Percentiles rank a stretch among this genome's conserved stretches.
Evolutionary conservation across 2,113 vertebrate genomes (phyloP).

Genomic region (Lathamus discolor): DNA sequence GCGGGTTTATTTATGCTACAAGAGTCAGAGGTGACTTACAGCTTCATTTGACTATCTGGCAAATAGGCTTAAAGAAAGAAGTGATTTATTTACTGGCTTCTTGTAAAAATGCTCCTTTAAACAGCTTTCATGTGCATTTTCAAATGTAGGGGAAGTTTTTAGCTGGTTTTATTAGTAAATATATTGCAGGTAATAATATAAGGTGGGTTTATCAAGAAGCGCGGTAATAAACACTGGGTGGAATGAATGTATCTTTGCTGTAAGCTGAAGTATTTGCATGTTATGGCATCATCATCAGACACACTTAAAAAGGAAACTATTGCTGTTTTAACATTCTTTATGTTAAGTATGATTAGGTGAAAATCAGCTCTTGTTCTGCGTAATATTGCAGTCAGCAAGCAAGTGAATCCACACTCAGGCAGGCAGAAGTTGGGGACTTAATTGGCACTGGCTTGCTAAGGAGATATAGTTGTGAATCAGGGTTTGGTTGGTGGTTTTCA

Average conservation of each 20-base stretch:
- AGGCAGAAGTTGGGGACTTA: not conserved
- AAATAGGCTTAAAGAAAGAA: not conserved
- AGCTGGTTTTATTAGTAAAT: not conserved
- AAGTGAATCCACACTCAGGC: not conserved
- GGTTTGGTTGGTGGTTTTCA: not conserved
- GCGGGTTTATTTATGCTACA: slow-evolving; percentile 41
- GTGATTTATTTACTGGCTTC: not conserved
- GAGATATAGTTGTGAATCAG: not conserved
- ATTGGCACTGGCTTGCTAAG: not conserved
- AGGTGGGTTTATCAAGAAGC: not conserved
- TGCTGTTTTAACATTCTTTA: not conserved
- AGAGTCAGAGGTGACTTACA: not conserved
- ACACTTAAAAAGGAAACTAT: not conserved
- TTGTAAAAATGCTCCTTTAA: not conserved
- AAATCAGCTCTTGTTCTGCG: not conserved
- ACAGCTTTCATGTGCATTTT: not conserved
- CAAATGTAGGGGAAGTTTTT: not conserved
- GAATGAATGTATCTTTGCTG: not conserved
- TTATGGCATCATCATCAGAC: slow-evolving; percentile 36
- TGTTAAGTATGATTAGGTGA: not conserved
- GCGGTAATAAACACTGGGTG: not conserved
- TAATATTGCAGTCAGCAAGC: not conserved
- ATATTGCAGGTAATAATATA: not conserved
- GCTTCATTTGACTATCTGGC: not conserved
- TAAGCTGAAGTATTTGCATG: not conserved